Evolutionary conservation across 2,113 vertebrate genomes (phyloP).

Genomic region (Nannospalax galili): DNA sequence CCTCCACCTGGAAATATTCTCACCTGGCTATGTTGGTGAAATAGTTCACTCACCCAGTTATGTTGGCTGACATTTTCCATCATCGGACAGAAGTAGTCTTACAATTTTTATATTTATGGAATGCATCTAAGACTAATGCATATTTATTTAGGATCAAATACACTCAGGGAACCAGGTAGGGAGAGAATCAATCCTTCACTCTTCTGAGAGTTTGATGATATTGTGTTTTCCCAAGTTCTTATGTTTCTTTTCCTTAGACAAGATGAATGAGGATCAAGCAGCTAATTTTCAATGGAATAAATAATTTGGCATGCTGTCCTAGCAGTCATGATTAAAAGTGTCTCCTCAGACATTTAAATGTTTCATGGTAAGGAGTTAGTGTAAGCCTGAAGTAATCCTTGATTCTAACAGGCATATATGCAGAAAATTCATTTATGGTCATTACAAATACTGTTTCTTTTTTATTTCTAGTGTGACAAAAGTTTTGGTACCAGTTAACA

Average conservation of each 20-base stretch:
- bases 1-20: not conserved
- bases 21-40: no score
- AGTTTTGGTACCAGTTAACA: not conserved
- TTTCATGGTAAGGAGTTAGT: not conserved
- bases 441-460: not conserved
- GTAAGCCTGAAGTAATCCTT: not conserved
- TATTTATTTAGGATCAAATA: not conserved
- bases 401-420: not conserved
- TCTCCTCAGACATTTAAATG: not conserved
- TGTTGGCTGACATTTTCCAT: not conserved
- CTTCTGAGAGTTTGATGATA: not conserved
- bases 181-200: not conserved
- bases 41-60: not conserved
- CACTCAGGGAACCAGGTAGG: not conserved
- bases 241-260: not conserved
- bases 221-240: not conserved
- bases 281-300: not conserved
- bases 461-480: not conserved
- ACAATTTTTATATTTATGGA: not conserved
- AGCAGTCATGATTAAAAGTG: not conserved
- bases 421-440: not conserved
- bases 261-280: not conserved
- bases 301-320: not conserved
- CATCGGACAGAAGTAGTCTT: not conserved
- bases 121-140: not conserved